Evolutionary conservation across 2,797 vertebrate species (phyloP).

Genomic region (Amblyraja radiata): DNA sequence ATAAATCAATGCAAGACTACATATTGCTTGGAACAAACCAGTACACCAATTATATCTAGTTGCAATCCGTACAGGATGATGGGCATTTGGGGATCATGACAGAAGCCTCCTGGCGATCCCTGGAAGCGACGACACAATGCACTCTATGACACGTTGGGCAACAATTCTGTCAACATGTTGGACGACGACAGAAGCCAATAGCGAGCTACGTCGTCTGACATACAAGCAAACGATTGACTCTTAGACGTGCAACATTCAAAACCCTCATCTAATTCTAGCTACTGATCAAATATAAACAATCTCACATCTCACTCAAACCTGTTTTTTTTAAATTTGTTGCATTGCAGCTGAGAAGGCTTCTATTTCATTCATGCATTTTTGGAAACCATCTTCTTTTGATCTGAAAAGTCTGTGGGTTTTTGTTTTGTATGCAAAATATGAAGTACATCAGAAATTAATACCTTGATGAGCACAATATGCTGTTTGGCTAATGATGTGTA

Average conservation of each 20-base stretch:
- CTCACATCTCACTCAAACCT: not conserved
- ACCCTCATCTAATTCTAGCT: not conserved
- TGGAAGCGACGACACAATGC: too few species aligned
- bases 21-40: not conserved
- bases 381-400: not conserved
- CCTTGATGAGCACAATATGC: not conserved
- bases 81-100: not conserved
- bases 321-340: not conserved
- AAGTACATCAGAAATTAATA: not conserved
- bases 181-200: too few species aligned
- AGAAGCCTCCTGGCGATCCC: too few species aligned
- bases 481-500: not conserved
- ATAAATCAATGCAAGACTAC: not conserved
- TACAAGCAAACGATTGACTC: not conserved
- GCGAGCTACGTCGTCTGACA: too few species aligned
- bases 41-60: not conserved
- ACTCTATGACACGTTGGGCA: too few species aligned
- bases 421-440: not conserved
- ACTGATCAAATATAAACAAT: not conserved
- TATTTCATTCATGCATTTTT: not conserved
- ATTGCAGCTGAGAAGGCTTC: not conserved
- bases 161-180: too few species aligned
- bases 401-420: not conserved
- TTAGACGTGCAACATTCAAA: not conserved
- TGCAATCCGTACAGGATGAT: not conserved